phyloP scores from a whole-genome alignment of 2,797 vertebrate species.

The Microcaecilia unicolor region DNA sequence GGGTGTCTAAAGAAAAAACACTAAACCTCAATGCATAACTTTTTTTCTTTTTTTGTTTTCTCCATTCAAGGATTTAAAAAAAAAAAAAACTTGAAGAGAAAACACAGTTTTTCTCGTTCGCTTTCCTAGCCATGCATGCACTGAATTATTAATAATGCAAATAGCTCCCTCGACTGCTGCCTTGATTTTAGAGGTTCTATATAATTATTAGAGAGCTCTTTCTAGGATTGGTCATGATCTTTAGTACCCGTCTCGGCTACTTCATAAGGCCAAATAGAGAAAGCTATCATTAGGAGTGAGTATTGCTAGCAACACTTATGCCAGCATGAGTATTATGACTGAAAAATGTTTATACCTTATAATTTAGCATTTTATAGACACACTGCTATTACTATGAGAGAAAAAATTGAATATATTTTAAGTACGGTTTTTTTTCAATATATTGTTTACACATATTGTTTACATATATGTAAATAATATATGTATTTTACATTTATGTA shows the following conservation, averaged over 20 bases:
- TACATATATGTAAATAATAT: no score
- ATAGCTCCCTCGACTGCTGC: constrained; percentile 3
- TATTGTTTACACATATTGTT: no score
- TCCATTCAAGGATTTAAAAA: no score
- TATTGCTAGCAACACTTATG: neutral
- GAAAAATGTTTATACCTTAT: constrained; percentile 1
- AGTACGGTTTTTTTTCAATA: no score
- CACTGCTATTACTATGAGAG: neutral
- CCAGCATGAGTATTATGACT: neutral
- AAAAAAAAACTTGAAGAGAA: constrained; percentile 17
- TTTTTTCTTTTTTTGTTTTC: no score
- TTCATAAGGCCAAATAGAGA: constrained; percentile 13
- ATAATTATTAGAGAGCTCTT: constrained; percentile 12
- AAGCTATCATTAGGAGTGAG: constrained; percentile 1
- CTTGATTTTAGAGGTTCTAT: constrained; percentile 14
- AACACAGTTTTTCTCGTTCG: neutral
- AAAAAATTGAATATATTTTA: neutral
- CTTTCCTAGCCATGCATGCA: neutral
- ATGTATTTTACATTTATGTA: no score
- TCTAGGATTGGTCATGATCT: neutral
- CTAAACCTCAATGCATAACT: no score
- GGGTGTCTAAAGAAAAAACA: no score
- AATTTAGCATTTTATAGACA: neutral
- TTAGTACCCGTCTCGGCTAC: neutral
- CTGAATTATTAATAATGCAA: constrained; percentile 25